Base-by-base conservation (phyloP, 2,113 vertebrate genomes). In the Pseudonaja textilis region DNA sequence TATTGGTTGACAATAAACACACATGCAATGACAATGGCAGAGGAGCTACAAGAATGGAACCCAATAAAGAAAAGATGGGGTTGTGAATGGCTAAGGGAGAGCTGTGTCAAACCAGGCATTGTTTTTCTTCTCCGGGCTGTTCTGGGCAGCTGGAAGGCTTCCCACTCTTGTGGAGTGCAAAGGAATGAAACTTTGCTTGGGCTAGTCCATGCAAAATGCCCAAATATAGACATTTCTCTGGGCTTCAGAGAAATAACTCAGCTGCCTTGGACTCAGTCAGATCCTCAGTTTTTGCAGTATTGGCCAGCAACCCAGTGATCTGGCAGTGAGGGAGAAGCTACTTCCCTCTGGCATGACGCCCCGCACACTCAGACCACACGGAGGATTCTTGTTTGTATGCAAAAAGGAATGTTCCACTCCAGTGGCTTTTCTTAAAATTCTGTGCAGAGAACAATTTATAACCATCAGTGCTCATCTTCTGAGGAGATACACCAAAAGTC, bases 171-270 rank as follows among this genome's bases (percentile, higher is more conserved):
- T 95, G 94, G 90, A 94, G 93, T 92, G 94, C 94, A 95, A 93
- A 61, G 93, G 94, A 90, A 88, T 56, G 64, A 93, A 88, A 85
- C 9, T 29, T 91, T 85, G 34, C 86, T 92, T 91, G 91, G n/a
- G 92, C 59, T 45, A 29, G 47, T 81, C 59, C 89, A 61, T 29
- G 88, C 45, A 91, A 89, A 88, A 92, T 93, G 93, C 94, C 96
- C 95, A 93, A 95, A 95, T 95, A 96, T 89, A 91, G 96, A 59
- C 90, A 93, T 93, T 94, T 93, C 2, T n/a, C 85, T 90, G 54
- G 56, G 39, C 85, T 55, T 23, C 87, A n/a, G 2, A 87, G 39
- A 59, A 52, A 47, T 34, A 4, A 39, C 74, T 87, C 81, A 88
- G 89, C 92, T n/a, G 5, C 10, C 50, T 57, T 45, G 25, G 89